phyloP scores from a whole-genome alignment of 2,888 invertebrate genomes.

The Leptopterna dolabrata region DNA sequence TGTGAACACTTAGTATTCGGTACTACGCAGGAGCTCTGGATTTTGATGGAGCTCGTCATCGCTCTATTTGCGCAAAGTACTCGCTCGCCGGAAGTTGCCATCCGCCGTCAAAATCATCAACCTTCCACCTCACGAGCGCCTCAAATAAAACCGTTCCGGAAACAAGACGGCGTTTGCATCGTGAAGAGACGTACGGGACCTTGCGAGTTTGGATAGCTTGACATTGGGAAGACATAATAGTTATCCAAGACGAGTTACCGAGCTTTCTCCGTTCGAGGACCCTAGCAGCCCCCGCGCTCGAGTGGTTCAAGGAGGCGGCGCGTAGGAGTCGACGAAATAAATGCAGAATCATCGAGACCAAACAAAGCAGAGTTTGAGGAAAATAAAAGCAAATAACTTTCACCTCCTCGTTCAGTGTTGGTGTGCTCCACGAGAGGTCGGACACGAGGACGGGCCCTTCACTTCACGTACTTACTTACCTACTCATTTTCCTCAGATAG shows the following conservation, averaged over 20 bases:
- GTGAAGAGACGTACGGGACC: not conserved
- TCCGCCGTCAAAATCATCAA: not conserved
- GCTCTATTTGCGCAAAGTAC: not conserved
- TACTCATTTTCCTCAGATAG: too few relatives aligned
- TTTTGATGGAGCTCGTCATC: slow-evolving; percentile 1
- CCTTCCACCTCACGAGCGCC: not conserved
- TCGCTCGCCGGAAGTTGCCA: not conserved
- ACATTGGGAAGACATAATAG: slow-evolving; percentile 21
- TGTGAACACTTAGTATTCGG: too few relatives aligned
- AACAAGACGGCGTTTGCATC: not conserved
- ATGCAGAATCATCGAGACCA: slow-evolving; percentile 25
- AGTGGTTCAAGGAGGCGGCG: not conserved
- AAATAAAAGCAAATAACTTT: slow-evolving; percentile 49
- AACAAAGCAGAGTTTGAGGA: not conserved
- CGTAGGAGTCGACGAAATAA: slow-evolving; percentile 25
- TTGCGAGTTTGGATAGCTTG: not conserved
- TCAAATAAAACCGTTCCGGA: not conserved
- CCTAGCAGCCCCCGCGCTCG: slow-evolving; percentile 9
- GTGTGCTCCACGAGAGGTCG: not conserved
- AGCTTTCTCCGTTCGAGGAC: slow-evolving; percentile 12
- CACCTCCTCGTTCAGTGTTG: slow-evolving; percentile 25
- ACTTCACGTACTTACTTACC: not conserved
- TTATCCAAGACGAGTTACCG: slow-evolving; percentile 8
- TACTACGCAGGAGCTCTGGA: too few relatives aligned
- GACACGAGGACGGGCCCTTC: slow-evolving; percentile 13